phyloP scores from a whole-genome alignment of 2,888 invertebrate genomes.

The Acronicta psi region DNA sequence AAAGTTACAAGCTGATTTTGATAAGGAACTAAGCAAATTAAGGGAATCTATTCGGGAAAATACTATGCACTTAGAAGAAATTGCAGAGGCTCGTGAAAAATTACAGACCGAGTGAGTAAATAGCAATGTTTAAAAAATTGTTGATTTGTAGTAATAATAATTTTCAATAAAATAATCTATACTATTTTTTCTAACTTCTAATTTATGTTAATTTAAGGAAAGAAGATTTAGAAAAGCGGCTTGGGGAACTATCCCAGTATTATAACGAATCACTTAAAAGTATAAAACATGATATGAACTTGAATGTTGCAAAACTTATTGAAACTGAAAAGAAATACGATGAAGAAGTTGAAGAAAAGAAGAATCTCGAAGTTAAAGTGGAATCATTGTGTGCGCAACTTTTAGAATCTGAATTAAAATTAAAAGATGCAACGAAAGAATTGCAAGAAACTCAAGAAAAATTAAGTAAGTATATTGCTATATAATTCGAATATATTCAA shows the following conservation, averaged over 20 bases:
- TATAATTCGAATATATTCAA: too few relatives aligned
- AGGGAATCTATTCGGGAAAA: conserved; percentile 77
- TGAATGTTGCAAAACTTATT: conserved; percentile 66
- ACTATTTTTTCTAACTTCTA: neutral
- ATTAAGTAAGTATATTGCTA: conserved; percentile 24
- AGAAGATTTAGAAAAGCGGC: conserved; percentile 75
- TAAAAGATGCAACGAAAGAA: conserved; percentile 61
- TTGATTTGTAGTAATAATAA: neutral
- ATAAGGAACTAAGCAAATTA: conserved; percentile 73
- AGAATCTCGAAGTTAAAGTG: conserved; percentile 64
- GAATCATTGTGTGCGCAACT: conserved; percentile 67
- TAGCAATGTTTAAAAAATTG: neutral
- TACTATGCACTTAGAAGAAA: conserved; percentile 76
- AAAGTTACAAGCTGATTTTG: conserved; percentile 73
- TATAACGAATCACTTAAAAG: conserved; percentile 73
- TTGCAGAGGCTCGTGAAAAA: conserved; percentile 75
- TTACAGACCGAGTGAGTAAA: conserved; percentile 77
- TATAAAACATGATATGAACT: conserved; percentile 70
- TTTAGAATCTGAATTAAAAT: conserved; percentile 66
- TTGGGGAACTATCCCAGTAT: conserved; percentile 69
- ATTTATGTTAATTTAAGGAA: conserved; percentile 65
- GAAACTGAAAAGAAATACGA: conserved; percentile 75
- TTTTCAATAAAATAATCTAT: too few relatives aligned
- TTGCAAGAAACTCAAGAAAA: conserved; percentile 61
- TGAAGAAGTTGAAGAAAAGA: conserved; percentile 67